Evolutionary conservation across 2,797 vertebrate species (phyloP), one percentile per base, ranked within the genome.

Genomic region (Sparidentex hasta): DNA sequence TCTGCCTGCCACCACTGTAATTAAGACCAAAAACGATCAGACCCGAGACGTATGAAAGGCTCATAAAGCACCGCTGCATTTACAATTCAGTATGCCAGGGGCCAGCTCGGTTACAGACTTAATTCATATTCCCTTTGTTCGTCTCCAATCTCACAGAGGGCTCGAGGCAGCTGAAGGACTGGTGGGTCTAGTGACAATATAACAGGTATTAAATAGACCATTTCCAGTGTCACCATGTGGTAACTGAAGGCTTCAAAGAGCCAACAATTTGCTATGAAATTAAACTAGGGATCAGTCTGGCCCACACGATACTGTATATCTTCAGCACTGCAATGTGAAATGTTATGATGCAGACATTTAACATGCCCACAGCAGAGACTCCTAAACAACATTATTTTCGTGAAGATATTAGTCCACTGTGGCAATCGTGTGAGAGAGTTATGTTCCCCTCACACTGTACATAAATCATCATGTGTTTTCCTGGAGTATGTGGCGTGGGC

Each of bases 61-160:
- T 85, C 83, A 90, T 90, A 87, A 91, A 90, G 84, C 88, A 77
- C 56, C 11, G 72, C 83, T 73, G 83, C 82, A 92, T 87, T 88
- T 76, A 82, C 80, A 82, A 71, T 74, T 74, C 13, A 71, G 33
- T 75, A 79, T 86, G 88, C 90, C 87, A 89, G 81, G 58, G 87
- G 87, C 87, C 83, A 83, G 87, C 81, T 90, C 70, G 65, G 82
- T 90, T 87, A 87, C 91, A 89, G 86, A 82, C 87, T 91, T 92
- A 88, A 91, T 92, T 92, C 85, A 84, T 89, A 90, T 90, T 94
- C 85, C 76, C 87, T 93, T 94, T 94, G 90, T 94, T 93, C 88
- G 67, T 81, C 72, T 74, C 57, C 87, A 82, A 80, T 85, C 81
- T 88, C 83, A 81, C 75, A 69, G 85, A 82, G 77, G 76, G 81